Percentiles rank a stretch among this genome's conserved stretches.
phyloP scores from a whole-genome alignment of 2,113 vertebrate genomes.

The Ceuthmochares aereus region DNA sequence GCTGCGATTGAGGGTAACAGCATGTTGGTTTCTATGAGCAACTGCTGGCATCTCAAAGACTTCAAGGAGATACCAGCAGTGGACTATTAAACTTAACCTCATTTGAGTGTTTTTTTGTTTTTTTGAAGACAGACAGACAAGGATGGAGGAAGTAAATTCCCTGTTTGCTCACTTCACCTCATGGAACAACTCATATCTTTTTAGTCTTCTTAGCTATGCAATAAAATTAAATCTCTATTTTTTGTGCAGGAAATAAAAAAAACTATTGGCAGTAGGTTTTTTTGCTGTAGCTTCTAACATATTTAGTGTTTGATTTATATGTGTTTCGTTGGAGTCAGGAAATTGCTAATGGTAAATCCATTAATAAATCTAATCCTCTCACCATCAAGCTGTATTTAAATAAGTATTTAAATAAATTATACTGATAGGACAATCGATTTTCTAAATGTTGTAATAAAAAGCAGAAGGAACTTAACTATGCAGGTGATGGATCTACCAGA shows the following conservation, averaged over 20 bases:
- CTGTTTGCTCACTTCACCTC: neutral
- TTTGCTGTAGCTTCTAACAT: neutral
- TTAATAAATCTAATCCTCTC: constrained; percentile 28
- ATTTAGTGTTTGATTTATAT: neutral
- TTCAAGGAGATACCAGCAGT: neutral
- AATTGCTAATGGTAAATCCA: neutral
- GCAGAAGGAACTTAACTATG: neutral
- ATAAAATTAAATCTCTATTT: neutral
- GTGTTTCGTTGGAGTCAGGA: neutral
- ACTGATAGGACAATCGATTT: neutral
- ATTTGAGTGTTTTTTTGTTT: neutral
- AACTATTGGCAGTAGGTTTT: neutral
- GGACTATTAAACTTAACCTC: neutral
- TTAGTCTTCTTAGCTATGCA: neutral
- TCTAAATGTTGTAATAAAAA: constrained; percentile 1
- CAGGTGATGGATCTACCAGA: neutral
- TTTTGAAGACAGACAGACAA: neutral
- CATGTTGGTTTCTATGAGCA: neutral
- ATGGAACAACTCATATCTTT: neutral
- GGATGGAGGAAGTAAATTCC: neutral
- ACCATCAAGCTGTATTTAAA: neutral
- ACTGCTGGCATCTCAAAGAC: neutral
- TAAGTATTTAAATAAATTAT: constrained; percentile 35
- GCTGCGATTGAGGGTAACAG: neutral
- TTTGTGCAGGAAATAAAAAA: neutral